Evolutionary conservation across 2,113 vertebrate species (phyloP), one percentile per base, ranked within the genome.

Genomic region (Gracilinanus agilis): DNA sequence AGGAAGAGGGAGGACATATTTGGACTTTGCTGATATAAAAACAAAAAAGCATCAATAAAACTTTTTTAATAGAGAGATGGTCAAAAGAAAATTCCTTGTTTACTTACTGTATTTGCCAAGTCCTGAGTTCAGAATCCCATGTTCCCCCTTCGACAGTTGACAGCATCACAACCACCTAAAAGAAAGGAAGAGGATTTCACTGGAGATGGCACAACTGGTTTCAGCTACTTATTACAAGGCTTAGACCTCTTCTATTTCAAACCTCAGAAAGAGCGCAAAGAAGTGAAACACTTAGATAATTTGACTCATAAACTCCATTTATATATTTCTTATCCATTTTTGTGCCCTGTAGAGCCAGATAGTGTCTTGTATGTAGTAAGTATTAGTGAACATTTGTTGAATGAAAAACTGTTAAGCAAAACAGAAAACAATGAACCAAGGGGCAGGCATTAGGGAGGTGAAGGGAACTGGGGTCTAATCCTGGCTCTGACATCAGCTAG

Each of bases 91-190:
- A 24, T 90, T 54, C 9, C 91, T 88, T 94, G 90, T 92, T 94
- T 53, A 92, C 19, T 95, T 96, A 96, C 40, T 91, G 83, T 90
- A 90, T 95, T 91, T 55, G 53, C 93, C n/a, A 88, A 9, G 44
- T 96, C 94, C 90, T 96, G 83, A 94, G 94, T 96, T 97, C 93
- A 96, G 88, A 93, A 95, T 7, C 55, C 34, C 54, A 95, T 49
- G 95, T 93, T 95, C 21, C 89, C 94, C 96, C 91, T 94, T 91
- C 90, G 44, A 96, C 89, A 94, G 93, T 0, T 95, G 49, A 96
- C 40, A 95, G 93, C 53, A 98, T 93, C 54, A 90, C 58, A 96
- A 94, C 11, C 67, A 94, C 58, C 25, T 92, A 94, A 94, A 96
- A 95, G 5, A 92, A 92, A 40, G 95, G 94, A 91, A 91, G 90